These are phyloP conservation scores for Argyra leucocephala DNA, from an alignment of 2,888 invertebrate genomes.

Conservation along the genomic window DNA sequence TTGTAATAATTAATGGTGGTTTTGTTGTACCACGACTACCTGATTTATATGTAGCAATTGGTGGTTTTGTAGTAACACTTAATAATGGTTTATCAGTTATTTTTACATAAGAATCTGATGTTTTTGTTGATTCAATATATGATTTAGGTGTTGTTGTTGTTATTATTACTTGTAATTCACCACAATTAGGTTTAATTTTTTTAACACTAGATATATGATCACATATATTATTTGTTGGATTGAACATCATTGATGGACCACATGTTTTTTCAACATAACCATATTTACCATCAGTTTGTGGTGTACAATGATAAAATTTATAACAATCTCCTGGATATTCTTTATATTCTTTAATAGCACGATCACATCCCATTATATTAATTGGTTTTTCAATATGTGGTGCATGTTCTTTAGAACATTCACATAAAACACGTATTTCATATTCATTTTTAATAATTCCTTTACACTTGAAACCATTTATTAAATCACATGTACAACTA, in stretches of 20 bases:
- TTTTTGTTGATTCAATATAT: background rate
- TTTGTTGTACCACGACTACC: background rate
- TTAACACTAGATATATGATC: conserved; percentile 55
- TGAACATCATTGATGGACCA: conserved; percentile 55
- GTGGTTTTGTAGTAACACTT: background rate
- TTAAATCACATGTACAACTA: conserved; percentile 65
- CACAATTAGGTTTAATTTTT: conserved; percentile 53
- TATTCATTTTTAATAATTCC: conserved; percentile 64
- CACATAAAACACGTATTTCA: conserved; percentile 68
- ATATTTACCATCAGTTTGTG: conserved; percentile 40
- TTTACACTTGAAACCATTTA: conserved; percentile 61
- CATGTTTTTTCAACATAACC: conserved; percentile 57
- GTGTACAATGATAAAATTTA: conserved; percentile 60
- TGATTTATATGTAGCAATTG: background rate
- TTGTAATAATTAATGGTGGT: background rate
- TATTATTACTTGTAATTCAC: conserved; percentile 24
- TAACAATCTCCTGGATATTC: conserved; percentile 58
- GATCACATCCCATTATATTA: conserved; percentile 37
- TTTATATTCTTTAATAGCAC: conserved; percentile 48
- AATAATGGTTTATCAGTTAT: background rate
- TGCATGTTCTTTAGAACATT: conserved; percentile 41
- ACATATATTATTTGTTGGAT: conserved; percentile 53
- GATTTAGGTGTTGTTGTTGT: conserved; percentile 11
- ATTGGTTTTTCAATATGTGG: conserved; percentile 32
- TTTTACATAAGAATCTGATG: background rate